Base-by-base conservation (phyloP, 2,797 vertebrate species). In the Limnodromus scolopaceus region DNA sequence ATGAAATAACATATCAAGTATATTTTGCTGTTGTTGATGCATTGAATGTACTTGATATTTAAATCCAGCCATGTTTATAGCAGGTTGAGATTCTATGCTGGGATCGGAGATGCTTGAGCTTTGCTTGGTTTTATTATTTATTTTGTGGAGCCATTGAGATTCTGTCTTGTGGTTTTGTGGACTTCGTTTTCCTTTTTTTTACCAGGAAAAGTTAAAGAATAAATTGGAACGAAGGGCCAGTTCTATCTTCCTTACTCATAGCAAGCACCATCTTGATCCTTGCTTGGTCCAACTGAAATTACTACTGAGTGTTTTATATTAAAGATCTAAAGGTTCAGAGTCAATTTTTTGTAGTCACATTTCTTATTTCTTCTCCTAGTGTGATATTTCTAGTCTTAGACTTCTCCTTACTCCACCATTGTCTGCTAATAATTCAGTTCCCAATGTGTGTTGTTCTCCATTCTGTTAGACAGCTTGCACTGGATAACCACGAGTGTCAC, bases 1-100 rank as follows among this genome's bases (percentile, higher is more conserved):
- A 64, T 58, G 91, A 93, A 97, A 94, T 91, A 95, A 90, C 94
- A 61, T 63, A 92, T 32, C 51, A 92, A 89, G 97, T 96, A 85
- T 89, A 91, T 94, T 96, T 92, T 89, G 82, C 65, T 68, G 92
- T 43, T 91, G 92, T 70, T 89, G 89, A 85, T 90, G 87, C 79
- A 83, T 36, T 76, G 89, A 92, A 91, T 82, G 71, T 64, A 58
- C 61, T 90, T 36, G 82, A 86, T 93, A 91, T 94, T 94, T 91
- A 95, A 96, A 96, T 93, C 86, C 84, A 91, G 53, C 27, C 32
- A 58, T n/a, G 57, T 86, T 95, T 65, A 58, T 57, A 71, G 78
- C 18, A 79, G 87, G 41, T 72, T 49, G 81, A 83, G 43, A 16
- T 82, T 71, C 70, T 70, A 48, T 71, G 66, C 58, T 66, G 76